phyloP scores from a whole-genome alignment of 2,888 invertebrate genomes.

The Axea sp. region DNA sequence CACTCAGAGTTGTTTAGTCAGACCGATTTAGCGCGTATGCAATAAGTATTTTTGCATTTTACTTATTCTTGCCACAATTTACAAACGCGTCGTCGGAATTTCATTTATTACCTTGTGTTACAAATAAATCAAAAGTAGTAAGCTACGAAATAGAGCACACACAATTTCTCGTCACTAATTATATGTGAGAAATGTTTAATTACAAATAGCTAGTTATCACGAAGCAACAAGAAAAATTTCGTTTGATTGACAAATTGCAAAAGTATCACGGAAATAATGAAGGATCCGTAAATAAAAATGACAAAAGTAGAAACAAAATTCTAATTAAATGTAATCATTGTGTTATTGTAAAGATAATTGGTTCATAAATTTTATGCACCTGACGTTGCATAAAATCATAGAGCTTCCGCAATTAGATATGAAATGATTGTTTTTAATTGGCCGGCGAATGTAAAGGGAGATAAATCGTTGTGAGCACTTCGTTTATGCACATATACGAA shows the following conservation, averaged over 20 bases:
- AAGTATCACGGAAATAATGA: too few species aligned
- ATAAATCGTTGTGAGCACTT: conserved; percentile 17
- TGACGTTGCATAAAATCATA: conserved; percentile 17
- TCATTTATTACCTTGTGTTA: too few species aligned
- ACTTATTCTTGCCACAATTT: conserved; percentile 1
- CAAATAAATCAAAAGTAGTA: too few species aligned
- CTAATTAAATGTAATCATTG: conserved; percentile 18
- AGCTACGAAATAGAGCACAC: too few species aligned
- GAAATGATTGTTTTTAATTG: conserved; percentile 43
- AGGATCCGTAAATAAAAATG: too few species aligned
- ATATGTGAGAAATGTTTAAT: too few species aligned
- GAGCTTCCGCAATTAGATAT: conserved; percentile 25
- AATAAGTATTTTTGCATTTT: conserved; percentile 4
- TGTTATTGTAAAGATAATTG: conserved; percentile 5
- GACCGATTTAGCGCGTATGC: conserved; percentile 9
- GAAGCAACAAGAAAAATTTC: too few species aligned
- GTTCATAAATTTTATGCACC: conserved; percentile 12
- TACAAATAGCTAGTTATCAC: too few species aligned
- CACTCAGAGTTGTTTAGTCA: conserved; percentile 29
- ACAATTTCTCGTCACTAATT: too few species aligned
- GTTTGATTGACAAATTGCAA: too few species aligned
- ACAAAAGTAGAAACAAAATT: conserved; percentile 4
- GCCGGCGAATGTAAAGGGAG: conserved; percentile 10
- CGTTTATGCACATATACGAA: conserved; percentile 16
- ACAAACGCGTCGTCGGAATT: conserved; percentile 5